These are phyloP conservation scores for Chalcis sispes DNA, from an alignment of 2,888 invertebrate species.

Conservation along the genomic window DNA sequence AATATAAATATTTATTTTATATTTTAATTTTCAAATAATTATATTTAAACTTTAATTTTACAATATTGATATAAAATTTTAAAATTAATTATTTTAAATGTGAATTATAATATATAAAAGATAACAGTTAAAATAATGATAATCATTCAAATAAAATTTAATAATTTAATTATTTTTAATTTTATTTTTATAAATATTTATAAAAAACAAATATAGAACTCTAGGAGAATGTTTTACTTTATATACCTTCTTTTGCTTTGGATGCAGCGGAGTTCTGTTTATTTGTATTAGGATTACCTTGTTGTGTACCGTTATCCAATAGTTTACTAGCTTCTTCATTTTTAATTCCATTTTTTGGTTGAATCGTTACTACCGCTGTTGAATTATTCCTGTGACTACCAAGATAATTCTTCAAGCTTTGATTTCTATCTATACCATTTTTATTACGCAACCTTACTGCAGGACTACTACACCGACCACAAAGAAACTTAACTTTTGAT, in stretches of 20 bases:
- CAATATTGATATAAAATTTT: no score
- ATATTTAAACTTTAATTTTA: no score
- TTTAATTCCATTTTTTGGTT: slow-evolving; percentile 70
- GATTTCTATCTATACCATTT: slow-evolving; percentile 66
- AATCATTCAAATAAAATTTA: no score
- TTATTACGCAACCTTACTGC: slow-evolving; percentile 82
- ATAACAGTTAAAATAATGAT: no score
- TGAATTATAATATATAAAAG: no score
- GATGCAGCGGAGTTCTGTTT: slow-evolving; percentile 68
- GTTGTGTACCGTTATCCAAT: slow-evolving; percentile 63
- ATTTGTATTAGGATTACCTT: slow-evolving; percentile 61
- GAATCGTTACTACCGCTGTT: slow-evolving; percentile 70
- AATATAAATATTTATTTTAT: no score
- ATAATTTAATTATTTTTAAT: not conserved
- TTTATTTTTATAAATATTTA: not conserved
- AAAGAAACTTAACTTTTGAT: slow-evolving; percentile 88
- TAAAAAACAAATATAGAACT: not conserved
- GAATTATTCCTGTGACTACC: slow-evolving; percentile 60
- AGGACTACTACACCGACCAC: slow-evolving; percentile 85
- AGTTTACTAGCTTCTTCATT: slow-evolving; percentile 71
- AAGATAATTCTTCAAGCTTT: slow-evolving; percentile 66
- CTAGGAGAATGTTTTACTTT: slow-evolving; percentile 2
- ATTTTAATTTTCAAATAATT: no score
- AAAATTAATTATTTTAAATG: no score
- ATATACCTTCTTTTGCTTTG: slow-evolving; percentile 73